Base-by-base conservation (phyloP, 2,888 invertebrate species). In the Alviniconcha strummeri region DNA sequence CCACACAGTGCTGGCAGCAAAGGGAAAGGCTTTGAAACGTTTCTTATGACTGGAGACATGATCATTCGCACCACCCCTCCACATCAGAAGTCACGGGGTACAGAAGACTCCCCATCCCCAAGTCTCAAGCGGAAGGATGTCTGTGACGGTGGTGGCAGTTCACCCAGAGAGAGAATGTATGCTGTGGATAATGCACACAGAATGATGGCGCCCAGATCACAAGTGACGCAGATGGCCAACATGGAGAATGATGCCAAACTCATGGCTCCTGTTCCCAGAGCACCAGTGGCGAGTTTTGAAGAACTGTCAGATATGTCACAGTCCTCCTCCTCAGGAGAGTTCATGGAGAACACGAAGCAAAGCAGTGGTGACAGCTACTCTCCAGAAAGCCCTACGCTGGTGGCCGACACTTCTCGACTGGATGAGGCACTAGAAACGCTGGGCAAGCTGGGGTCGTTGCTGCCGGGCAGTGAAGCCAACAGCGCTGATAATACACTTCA, bases 11-110 rank as follows among this genome's bases (percentile, higher is more conserved):
- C 81, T 82, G 83, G 76, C 83, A 88, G 79, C 84, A 89, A 87
- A 82, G 88, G 87, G 60, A 89, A 90, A 85, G 91, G 92, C 56
- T 93, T 91, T 89, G 93, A 93, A 86, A 92, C 93, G 84, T 98
- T 97, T 95, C 97, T 98, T 96, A 98, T 98, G 98, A 98, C 98
- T 60, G 98, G 98, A 77, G 98, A 98, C 94, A 96, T 98, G 92
- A 98, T 98, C 94, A 95, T 98, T 90, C 98, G 98, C 94, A 96
- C 98, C 89, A 97, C 98, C 64, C 90, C 90, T 80, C 89, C 86
- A 95, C 86, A 86, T 79, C 85, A 86, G 75, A 80, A 81, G 67
- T 64, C 84, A 7, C 64, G 77, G 15, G 77, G 77, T 11, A 52
- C 77, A 5, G 82, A 77, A 19, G 82, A 77, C 56, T 64, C 77